Percentiles rank a stretch among this genome's conserved stretches.
Evolutionary conservation across 2,888 invertebrate species (phyloP).

Genomic region (Platerodrilus igneus): DNA sequence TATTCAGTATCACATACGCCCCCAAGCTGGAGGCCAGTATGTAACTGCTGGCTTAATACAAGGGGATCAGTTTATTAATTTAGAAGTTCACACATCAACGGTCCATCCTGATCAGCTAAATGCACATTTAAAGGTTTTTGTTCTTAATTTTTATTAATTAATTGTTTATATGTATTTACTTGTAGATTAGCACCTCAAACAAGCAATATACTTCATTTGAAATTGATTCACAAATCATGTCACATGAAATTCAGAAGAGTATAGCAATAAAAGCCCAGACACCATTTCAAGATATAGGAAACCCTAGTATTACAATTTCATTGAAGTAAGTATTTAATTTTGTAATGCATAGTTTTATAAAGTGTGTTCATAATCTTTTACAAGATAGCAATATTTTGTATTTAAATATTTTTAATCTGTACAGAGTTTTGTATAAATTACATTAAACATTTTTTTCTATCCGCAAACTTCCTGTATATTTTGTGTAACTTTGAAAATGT

Average conservation of each 20-base stretch:
- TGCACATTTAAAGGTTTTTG: conserved; percentile 42
- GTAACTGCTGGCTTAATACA: conserved; percentile 40
- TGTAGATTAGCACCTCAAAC: conserved; percentile 43
- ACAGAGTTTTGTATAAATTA: too few species aligned
- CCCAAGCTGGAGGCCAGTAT: conserved; percentile 35
- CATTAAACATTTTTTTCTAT: too few species aligned
- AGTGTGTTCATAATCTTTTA: too few species aligned
- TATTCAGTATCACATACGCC: conserved; percentile 43
- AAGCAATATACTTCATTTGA: conserved; percentile 35
- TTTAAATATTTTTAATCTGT: too few species aligned
- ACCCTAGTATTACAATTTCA: conserved; percentile 36
- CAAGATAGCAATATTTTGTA: too few species aligned
- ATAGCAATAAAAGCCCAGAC: conserved; percentile 39
- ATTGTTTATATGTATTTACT: conserved; percentile 14
- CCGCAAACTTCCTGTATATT: too few species aligned
- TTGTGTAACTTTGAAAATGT: too few species aligned
- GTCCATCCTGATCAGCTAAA: conserved; percentile 47
- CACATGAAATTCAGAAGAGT: conserved; percentile 31
- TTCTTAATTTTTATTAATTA: conserved; percentile 1
- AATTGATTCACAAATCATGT: conserved; percentile 36
- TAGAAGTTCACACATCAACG: conserved; percentile 43
- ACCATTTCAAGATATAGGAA: conserved; percentile 42
- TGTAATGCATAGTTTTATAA: too few species aligned
- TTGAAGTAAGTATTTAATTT: conserved; percentile 31
- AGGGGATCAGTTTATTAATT: conserved; percentile 47